phyloP scores from a whole-genome alignment of 2,888 invertebrate species.

The Cylindroiulus punctatus region DNA sequence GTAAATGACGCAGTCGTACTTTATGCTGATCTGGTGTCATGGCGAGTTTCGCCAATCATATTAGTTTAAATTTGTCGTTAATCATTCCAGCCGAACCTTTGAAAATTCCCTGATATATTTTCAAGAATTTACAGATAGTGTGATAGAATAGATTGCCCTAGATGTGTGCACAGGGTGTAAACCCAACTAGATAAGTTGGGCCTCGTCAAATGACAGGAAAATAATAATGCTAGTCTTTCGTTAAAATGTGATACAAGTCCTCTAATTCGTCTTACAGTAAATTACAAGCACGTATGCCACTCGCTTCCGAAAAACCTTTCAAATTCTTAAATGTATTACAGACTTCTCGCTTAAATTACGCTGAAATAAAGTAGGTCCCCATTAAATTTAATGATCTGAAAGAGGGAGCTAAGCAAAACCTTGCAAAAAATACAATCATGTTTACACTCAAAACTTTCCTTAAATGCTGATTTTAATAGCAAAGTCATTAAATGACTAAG shows the following conservation, averaged over 20 bases:
- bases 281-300: no score
- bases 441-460: neutral
- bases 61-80: neutral
- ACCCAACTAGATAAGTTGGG: no score
- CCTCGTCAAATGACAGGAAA: no score
- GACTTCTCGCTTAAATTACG: neutral
- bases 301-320: no score
- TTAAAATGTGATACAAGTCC: no score
- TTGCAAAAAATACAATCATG: neutral
- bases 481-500: neutral
- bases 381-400: slow-evolving; percentile 4
- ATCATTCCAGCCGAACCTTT: no score
- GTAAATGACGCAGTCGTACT: neutral
- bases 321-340: neutral
- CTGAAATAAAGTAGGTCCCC: neutral
- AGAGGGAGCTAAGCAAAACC: neutral
- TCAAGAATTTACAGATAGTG: no score
- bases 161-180: no score
- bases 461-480: slow-evolving; percentile 1
- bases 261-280: no score
- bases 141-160: no score
- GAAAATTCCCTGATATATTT: no score
- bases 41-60: neutral
- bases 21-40: neutral
- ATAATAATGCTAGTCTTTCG: no score